Evolutionary conservation across 2,797 vertebrate genomes (phyloP), one percentile per base, ranked within the genome.

Genomic region (Neomorphus geoffroyi): DNA sequence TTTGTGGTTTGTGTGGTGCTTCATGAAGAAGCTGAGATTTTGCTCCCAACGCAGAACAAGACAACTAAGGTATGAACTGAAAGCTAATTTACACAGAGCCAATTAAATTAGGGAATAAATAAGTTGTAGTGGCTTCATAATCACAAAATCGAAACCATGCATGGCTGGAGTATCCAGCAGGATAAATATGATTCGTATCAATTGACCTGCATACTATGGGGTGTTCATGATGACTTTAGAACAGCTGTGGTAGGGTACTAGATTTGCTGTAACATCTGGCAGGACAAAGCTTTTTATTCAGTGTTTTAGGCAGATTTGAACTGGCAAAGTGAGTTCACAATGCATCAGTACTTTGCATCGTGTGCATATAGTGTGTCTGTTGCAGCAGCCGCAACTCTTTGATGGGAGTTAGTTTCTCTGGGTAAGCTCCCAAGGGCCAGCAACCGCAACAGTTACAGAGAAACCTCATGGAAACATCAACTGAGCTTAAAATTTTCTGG

Each of bases 311-410:
- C 8, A 80, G 51, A 65, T 86, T 35, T 81, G 28, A 84, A 58
- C 15, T 1, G 1, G 18, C 16, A 28, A 84, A 66, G 16, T 33
- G 18, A 39, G n/a, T 27, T 92, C 30, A n/a, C 18, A 51, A 8
- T 0, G 1, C 48, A 37, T 53, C 3, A 0, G 6, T 9, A 13
- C 28, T 64, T 75, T 35, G 24, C 7, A 1, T 37, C 0, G 0
- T 66, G 43, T 66, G 43, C 39, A 77, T 0, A 3, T 0, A 0
- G 13, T 2, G 21, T 50, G 43, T n/a, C 37, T n/a, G 26, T 26
- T 56, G 46, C 32, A n/a, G 50, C 33, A 61, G 30, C 35, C 0
- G 0, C 28, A 22, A 37, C 13, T 43, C 35, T 60, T 14, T 0
- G 0, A 37, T 78, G 62, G 62, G 64, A 87, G 88, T 79, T 69